A percentile compares a stretch with the other conserved stretches of the same genome.
These are phyloP conservation scores for Florisuga fusca DNA, from an alignment of 2,797 vertebrate genomes.

Conservation along the genomic window DNA sequence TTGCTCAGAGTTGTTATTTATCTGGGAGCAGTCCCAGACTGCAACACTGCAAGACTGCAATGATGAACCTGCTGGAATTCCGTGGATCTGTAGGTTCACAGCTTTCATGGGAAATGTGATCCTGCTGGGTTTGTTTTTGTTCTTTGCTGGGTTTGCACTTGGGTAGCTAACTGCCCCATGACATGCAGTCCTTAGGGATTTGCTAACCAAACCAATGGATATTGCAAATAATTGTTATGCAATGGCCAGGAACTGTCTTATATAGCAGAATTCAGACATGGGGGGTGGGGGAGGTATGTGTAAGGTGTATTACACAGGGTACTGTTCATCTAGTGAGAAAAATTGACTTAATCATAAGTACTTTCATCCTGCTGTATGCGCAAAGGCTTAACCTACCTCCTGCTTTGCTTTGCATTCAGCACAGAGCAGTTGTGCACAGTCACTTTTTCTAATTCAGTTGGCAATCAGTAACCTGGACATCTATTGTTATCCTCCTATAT, in stretches of 20 bases:
- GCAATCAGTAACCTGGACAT: background rate
- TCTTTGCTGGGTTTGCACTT: background rate
- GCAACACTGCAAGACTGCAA: too few relatives aligned
- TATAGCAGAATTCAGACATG: background rate
- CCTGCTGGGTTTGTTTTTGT: background rate
- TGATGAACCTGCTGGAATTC: background rate
- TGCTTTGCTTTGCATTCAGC: background rate
- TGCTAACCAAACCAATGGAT: background rate
- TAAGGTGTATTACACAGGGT: background rate
- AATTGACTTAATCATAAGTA: background rate
- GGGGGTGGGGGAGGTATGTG: background rate
- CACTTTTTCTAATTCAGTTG: fast-evolving
- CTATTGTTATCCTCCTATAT: background rate
- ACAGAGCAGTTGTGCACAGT: background rate
- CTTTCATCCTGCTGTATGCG: background rate
- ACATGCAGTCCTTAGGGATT: background rate
- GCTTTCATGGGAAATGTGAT: background rate
- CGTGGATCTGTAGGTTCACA: background rate
- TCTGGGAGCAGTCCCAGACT: background rate
- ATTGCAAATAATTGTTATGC: background rate
- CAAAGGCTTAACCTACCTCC: background rate
- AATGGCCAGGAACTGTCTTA: background rate
- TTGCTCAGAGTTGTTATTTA: background rate
- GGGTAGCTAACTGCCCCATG: background rate
- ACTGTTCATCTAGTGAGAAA: background rate